Evolutionary conservation across 2,888 invertebrate genomes (phyloP), one percentile per base, ranked within the genome.

Genomic region (Liopterus haemorrhoidalis): DNA sequence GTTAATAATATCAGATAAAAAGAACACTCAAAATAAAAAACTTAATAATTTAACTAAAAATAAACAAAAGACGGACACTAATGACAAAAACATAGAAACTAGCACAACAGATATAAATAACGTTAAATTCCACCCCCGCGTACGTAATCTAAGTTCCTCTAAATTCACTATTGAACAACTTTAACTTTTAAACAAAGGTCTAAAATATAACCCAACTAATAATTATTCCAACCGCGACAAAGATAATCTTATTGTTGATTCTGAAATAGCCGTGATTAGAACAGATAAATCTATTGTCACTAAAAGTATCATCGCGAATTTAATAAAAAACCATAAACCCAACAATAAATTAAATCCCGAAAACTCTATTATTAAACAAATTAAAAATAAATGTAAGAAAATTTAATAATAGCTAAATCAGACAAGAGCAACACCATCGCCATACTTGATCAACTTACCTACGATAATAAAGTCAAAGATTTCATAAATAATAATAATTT

Each of bases 381-480:
- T 12, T n/a, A 27, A 27, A 12, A 12, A n/a, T 11, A 12, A 27
- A n/a, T n/a, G n/a, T n/a, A n/a, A n/a, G n/a, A n/a, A n/a, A n/a
- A n/a, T n/a, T n/a, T n/a, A n/a, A n/a, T n/a, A n/a, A n/a, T n/a
- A n/a, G n/a, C n/a, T n/a, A n/a, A n/a, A n/a, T n/a, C n/a, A n/a
- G n/a, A n/a, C 27, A 27, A 27, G 12, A 12, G 27, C 11, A 27
- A 27, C 12, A 27, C 27, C 27, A 27, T 27, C 27, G 12, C 12
- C n/a, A 12, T 12, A 11, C n/a, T 27, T 11, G 11, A n/a, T 11
- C n/a, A 27, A 27, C n/a, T 11, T 27, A 12, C n/a, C 12, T 27
- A 27, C 27, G 12, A 4, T 27, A 27, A 27, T 11, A 27, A 27
- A 27, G 27, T 27, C 3, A 27, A n/a, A 27, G 27, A 27, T 12